A percentile compares a stretch with the other conserved stretches of the same genome.
Conservation (phyloP, 2,113 vertebrate species). For the Ammodytes dubius region DNA sequence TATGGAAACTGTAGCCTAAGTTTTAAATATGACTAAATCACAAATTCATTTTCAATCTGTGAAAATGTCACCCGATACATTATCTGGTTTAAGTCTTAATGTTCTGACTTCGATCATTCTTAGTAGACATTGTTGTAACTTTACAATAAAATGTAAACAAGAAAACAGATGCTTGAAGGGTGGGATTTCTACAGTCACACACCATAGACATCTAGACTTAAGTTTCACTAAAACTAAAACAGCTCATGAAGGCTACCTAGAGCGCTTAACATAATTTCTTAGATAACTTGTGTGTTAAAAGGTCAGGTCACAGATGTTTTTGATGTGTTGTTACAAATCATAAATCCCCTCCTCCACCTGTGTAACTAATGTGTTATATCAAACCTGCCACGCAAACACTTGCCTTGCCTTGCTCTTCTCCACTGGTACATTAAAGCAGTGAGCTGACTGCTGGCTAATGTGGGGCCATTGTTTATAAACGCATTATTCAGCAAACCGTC, state of each 20-base stretch:
- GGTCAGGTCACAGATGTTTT: neutral
- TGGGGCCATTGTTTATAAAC: constrained; percentile 47
- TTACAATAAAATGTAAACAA: neutral
- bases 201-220: neutral
- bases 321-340: neutral
- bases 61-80: too few species aligned
- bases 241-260: neutral
- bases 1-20: too few species aligned
- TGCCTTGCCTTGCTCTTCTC: too few species aligned
- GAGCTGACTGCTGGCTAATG: neutral
- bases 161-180: neutral
- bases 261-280: neutral
- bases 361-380: neutral
- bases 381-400: neutral
- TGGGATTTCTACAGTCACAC: neutral
- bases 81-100: too few species aligned
- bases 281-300: neutral
- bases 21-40: too few species aligned
- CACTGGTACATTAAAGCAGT: neutral
- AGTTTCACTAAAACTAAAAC: constrained; percentile 2
- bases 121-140: neutral
- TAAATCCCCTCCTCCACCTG: neutral
- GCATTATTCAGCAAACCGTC: constrained; percentile 57
- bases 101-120: too few species aligned
- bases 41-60: too few species aligned